phyloP scores from a whole-genome alignment of 2,888 invertebrate genomes.

The Xylota segnis region DNA sequence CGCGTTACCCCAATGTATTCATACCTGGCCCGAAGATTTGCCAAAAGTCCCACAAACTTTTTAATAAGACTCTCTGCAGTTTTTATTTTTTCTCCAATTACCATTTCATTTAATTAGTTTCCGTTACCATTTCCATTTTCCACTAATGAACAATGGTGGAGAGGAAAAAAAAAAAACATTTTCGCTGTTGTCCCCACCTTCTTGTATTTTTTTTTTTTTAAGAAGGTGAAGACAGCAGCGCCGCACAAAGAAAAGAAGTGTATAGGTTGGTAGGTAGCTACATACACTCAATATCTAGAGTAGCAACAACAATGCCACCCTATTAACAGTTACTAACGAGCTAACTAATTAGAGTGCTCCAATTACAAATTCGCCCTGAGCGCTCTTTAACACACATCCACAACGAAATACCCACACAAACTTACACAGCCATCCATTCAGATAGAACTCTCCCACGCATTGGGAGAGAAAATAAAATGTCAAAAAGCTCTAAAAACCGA shows the following conservation, averaged over 20 bases:
- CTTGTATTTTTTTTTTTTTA: background rate
- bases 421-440: too few relatives aligned
- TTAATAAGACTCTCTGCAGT: conserved; percentile 33
- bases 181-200: conserved; percentile 22
- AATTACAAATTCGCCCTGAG: conserved; percentile 73
- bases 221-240: conserved; percentile 39
- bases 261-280: conserved; percentile 4
- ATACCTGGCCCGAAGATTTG: conserved; percentile 10
- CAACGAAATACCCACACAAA: conserved; percentile 5
- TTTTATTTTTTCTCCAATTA: conserved; percentile 52
- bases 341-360: conserved; percentile 77
- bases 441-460: conserved; percentile 61
- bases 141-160: conserved; percentile 73
- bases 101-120: conserved; percentile 75
- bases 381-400: background rate
- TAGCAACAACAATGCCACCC: conserved; percentile 71
- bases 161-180: conserved; percentile 42
- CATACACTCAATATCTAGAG: conserved; percentile 21
- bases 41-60: conserved; percentile 45
- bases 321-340: conserved; percentile 77
- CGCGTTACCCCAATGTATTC: conserved; percentile 12
- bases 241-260: conserved; percentile 30
- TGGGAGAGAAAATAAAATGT: conserved; percentile 61
- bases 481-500: conserved; percentile 77
- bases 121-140: conserved; percentile 76